Evolutionary conservation across 2,888 invertebrate genomes (phyloP).

Genomic region (Dione juno): DNA sequence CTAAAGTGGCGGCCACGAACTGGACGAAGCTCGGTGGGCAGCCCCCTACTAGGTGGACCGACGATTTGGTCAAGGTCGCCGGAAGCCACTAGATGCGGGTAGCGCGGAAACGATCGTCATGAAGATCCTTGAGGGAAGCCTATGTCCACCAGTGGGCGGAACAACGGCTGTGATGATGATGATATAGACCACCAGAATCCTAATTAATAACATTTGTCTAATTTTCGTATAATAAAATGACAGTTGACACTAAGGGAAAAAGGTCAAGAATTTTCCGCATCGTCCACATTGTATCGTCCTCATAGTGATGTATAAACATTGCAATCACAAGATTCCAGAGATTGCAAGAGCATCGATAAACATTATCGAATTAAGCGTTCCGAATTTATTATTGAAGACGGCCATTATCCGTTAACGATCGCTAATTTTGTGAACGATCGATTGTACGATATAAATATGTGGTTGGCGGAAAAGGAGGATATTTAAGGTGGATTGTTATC

Average conservation of each 20-base stretch:
- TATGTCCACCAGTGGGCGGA: too few species aligned
- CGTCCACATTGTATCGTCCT: background rate
- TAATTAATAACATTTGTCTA: too few species aligned
- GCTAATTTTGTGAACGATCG: constrained; percentile 62
- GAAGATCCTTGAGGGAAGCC: too few species aligned
- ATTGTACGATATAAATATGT: constrained; percentile 44
- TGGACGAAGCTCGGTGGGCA: too few species aligned
- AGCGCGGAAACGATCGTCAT: too few species aligned
- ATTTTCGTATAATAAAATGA: background rate
- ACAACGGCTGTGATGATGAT: too few species aligned
- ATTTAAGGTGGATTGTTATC: background rate
- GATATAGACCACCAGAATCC: too few species aligned
- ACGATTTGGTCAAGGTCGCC: too few species aligned
- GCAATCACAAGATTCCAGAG: constrained; percentile 47
- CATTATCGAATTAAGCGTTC: constrained; percentile 63
- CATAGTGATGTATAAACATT: background rate
- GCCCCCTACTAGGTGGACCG: too few species aligned
- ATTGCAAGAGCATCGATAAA: constrained; percentile 56
- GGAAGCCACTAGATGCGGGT: too few species aligned
- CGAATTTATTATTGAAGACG: constrained; percentile 62
- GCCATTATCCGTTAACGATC: constrained; percentile 68
- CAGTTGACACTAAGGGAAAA: background rate
- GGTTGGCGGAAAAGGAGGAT: background rate
- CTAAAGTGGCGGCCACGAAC: too few species aligned
- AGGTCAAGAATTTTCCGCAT: background rate